phyloP scores from a whole-genome alignment of 2,888 invertebrate species.

The Apomyelois bistriatella region DNA sequence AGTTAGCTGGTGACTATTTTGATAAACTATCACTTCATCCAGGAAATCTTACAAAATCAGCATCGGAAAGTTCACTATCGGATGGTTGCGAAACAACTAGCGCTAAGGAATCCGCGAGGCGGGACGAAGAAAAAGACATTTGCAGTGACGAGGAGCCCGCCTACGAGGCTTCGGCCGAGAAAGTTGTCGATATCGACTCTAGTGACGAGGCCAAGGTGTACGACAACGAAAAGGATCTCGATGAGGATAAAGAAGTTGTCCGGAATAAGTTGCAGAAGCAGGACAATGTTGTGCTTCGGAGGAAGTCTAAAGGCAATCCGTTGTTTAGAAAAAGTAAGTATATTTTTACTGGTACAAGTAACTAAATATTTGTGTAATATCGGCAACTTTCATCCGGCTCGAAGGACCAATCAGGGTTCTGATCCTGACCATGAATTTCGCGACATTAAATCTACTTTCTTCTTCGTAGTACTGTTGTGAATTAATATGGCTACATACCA shows the following conservation, averaged over 20 bases:
- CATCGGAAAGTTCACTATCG: slow-evolving; percentile 93
- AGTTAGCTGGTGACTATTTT: no score
- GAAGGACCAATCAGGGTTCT: no score
- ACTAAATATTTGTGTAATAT: no score
- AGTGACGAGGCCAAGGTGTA: slow-evolving; percentile 59
- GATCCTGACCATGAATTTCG: no score
- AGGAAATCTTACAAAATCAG: slow-evolving; percentile 85
- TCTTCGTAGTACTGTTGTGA: no score
- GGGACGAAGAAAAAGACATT: slow-evolving; percentile 85
- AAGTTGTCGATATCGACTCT: slow-evolving; percentile 46
- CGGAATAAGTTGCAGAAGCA: slow-evolving; percentile 61
- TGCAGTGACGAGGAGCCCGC: slow-evolving; percentile 83
- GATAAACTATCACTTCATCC: neutral
- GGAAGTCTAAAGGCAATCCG: slow-evolving; percentile 83
- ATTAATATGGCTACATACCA: no score
- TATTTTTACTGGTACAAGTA: slow-evolving; percentile 6
- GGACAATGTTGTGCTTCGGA: slow-evolving; percentile 79
- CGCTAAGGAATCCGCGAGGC: slow-evolving; percentile 85
- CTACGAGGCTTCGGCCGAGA: slow-evolving; percentile 30
- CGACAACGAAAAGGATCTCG: slow-evolving; percentile 57
- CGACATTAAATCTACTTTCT: no score
- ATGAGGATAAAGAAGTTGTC: slow-evolving; percentile 38
- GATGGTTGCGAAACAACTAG: slow-evolving; percentile 84
- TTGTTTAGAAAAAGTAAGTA: slow-evolving; percentile 85
- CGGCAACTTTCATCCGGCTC: no score